Conservation (phyloP, 1,140 invertebrate species). For the Drosophila eugracilis region DNA sequence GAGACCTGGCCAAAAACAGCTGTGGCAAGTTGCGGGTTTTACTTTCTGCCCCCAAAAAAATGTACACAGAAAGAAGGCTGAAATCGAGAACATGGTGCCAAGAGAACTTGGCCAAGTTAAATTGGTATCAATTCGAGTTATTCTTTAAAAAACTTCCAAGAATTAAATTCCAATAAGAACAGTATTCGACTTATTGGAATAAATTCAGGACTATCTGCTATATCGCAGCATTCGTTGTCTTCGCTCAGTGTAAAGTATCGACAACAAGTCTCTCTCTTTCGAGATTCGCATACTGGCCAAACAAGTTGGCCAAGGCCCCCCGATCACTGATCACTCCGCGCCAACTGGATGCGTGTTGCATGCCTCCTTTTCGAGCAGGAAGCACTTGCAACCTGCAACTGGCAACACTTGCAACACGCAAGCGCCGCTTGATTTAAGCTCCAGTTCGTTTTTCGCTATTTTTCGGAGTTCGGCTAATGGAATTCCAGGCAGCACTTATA, state of each 20-base stretch:
- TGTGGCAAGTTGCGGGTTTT: slow-evolving; percentile 64
- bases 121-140: too few species aligned
- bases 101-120: too few species aligned
- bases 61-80: background rate
- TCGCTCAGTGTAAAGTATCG: slow-evolving; percentile 12
- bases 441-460: slow-evolving; percentile 26
- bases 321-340: slow-evolving; percentile 16
- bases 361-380: slow-evolving; percentile 67
- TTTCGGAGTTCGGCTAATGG: slow-evolving; percentile 52
- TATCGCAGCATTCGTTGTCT: too few species aligned
- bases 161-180: too few species aligned
- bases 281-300: slow-evolving; percentile 60
- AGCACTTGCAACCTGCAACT: slow-evolving; percentile 70
- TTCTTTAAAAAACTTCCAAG: too few species aligned
- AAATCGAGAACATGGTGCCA: background rate
- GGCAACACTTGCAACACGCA: slow-evolving; percentile 72
- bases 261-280: slow-evolving; percentile 38
- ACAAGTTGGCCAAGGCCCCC: slow-evolving; percentile 57
- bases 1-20: slow-evolving; percentile 45
- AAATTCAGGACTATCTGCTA: too few species aligned
- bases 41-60: slow-evolving; percentile 68
- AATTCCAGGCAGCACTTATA: slow-evolving; percentile 45
- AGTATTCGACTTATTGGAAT: too few species aligned
- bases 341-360: slow-evolving; percentile 69
- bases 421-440: slow-evolving; percentile 65